phyloP scores from a whole-genome alignment of 2,888 invertebrate species.

The Malacosoma neustria region DNA sequence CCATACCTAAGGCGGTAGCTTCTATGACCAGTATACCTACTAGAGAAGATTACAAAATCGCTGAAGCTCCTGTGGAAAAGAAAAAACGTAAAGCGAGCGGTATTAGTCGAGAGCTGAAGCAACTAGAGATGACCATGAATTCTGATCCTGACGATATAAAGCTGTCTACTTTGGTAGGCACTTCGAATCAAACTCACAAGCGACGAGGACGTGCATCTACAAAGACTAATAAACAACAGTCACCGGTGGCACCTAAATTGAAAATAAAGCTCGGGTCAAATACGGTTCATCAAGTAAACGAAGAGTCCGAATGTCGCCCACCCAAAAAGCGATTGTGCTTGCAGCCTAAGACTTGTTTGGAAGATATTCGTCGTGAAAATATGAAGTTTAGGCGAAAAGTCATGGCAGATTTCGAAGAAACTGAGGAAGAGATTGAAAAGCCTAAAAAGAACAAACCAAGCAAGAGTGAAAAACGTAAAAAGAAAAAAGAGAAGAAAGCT shows the following conservation, averaged over 20 bases:
- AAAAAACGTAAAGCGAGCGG: constrained; percentile 79
- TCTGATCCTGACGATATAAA: constrained; percentile 66
- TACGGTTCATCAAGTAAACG: constrained; percentile 67
- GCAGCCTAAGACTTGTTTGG: constrained; percentile 79
- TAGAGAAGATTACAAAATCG: constrained; percentile 85
- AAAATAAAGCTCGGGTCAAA: constrained; percentile 84
- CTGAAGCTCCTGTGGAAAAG: constrained; percentile 76
- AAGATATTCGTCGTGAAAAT: constrained; percentile 87
- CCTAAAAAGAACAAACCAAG: constrained; percentile 45
- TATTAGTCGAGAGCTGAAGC: constrained; percentile 76
- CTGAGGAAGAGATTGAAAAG: constrained; percentile 49
- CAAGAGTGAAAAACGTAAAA: constrained; percentile 67
- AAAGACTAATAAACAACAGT: constrained; percentile 32
- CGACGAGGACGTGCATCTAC: constrained; percentile 41
- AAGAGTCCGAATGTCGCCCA: constrained; percentile 77
- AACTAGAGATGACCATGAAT: constrained; percentile 75
- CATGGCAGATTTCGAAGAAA: constrained; percentile 87
- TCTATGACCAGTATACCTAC: constrained; percentile 92
- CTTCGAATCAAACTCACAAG: constrained; percentile 33
- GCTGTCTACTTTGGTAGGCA: constrained; percentile 31
- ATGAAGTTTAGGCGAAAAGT: constrained; percentile 91
- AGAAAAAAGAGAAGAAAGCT: constrained; percentile 69
- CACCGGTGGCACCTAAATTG: constrained; percentile 78
- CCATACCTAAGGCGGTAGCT: constrained; percentile 91
- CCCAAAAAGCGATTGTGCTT: constrained; percentile 84